phyloP scores from a whole-genome alignment of 2,113 vertebrate species.

The Scolopax mira region DNA sequence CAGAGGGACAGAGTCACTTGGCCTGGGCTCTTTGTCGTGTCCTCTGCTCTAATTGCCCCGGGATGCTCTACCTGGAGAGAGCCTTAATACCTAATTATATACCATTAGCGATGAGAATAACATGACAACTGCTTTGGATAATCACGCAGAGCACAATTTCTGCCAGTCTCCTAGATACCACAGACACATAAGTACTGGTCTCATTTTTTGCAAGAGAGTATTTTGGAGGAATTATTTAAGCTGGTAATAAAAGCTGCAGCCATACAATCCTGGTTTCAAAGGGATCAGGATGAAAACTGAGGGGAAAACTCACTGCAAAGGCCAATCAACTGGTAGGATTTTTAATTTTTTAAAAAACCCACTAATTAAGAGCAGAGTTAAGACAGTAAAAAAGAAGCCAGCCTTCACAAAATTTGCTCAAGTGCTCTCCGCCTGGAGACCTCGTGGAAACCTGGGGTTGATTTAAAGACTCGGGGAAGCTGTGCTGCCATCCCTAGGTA shows the following conservation, averaged over 20 bases:
- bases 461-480: constrained; percentile 8
- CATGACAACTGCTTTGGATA: constrained; percentile 50
- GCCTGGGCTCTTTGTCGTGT: not conserved
- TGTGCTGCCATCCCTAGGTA: not conserved
- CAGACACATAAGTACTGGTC: not conserved
- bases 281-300: not conserved
- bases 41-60: constrained; percentile 43
- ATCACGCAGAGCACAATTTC: constrained; percentile 17
- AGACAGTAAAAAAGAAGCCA: not conserved
- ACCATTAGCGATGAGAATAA: constrained; percentile 35
- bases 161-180: constrained; percentile 65
- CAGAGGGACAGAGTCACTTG: constrained; percentile 35
- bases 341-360: not conserved
- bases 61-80: constrained; percentile 47
- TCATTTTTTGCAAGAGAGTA: not conserved
- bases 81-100: constrained; percentile 48
- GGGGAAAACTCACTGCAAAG: not conserved
- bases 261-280: not conserved
- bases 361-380: not conserved
- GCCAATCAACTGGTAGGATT: not conserved
- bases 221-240: constrained; percentile 27
- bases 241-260: not conserved
- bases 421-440: not conserved
- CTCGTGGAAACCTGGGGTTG: not conserved
- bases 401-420: not conserved